Evolutionary conservation across 2,888 invertebrate species (phyloP).

Genomic region (Balanococcus diminutus): DNA sequence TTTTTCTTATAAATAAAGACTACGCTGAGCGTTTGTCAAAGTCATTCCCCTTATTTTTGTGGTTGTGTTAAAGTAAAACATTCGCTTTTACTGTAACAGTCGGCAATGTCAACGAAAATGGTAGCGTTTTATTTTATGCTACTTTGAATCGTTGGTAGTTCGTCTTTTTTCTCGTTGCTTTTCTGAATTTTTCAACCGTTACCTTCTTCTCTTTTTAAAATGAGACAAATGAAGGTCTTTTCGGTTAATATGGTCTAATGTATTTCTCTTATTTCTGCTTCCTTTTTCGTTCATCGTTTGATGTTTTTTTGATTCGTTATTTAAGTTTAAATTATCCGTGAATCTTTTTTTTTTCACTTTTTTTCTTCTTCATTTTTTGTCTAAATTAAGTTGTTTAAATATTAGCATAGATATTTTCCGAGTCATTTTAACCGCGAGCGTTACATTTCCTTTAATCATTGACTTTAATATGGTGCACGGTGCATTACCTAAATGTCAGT

Average conservation of each 20-base stretch:
- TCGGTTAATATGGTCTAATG: not conserved
- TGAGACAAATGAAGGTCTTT: conserved; percentile 46
- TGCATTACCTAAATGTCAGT: not conserved
- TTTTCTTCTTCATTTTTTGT: no score
- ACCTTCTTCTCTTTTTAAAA: conserved; percentile 30
- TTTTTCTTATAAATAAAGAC: conserved; percentile 16
- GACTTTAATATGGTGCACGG: not conserved
- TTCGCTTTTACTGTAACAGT: conserved; percentile 4
- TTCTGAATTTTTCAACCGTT: conserved; percentile 26
- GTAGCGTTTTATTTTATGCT: conserved; percentile 23
- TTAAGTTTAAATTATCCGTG: conserved; percentile 18
- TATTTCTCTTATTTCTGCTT: conserved; percentile 29
- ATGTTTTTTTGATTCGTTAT: conserved; percentile 39
- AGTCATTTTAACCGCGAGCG: not conserved
- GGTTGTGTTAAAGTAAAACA: conserved; percentile 39
- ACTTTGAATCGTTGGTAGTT: conserved; percentile 31
- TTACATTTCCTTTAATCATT: not conserved
- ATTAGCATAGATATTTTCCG: conserved; percentile 24
- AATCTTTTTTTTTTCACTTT: not conserved
- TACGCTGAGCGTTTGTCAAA: conserved; percentile 32
- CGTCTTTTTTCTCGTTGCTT: conserved; percentile 22
- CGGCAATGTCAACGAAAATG: conserved; percentile 42
- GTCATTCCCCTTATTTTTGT: conserved; percentile 33
- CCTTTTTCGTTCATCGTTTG: conserved; percentile 28
- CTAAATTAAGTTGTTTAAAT: conserved; percentile 16